Percentiles rank a stretch among this genome's conserved stretches.
Conservation (phyloP, 2,797 vertebrate genomes). For the Tiaroga cobitis region DNA sequence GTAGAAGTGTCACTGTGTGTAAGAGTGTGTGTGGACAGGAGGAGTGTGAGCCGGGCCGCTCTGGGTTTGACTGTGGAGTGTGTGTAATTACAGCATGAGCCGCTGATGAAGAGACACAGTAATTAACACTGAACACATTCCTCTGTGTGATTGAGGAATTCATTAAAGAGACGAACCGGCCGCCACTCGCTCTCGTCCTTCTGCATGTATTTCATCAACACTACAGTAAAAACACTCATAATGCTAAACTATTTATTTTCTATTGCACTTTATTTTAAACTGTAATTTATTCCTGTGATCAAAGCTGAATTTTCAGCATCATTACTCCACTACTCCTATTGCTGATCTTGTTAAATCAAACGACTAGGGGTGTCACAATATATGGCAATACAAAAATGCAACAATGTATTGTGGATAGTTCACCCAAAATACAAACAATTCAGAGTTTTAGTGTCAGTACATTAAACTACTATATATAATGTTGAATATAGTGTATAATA, state of each 20-base stretch:
- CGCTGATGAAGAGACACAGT: constrained; percentile 80
- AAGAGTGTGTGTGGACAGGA: too few relatives aligned
- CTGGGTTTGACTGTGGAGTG: constrained; percentile 71
- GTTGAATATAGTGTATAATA: too few relatives aligned
- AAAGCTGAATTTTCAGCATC: background rate
- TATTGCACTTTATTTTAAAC: background rate
- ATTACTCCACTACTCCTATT: background rate
- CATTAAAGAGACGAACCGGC: constrained; percentile 78
- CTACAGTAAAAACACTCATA: background rate
- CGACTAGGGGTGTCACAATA: too few relatives aligned
- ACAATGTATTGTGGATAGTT: too few relatives aligned
- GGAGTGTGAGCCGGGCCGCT: background rate
- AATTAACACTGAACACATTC: constrained; percentile 85
- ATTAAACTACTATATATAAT: too few relatives aligned
- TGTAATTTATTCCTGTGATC: background rate
- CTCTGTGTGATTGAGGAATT: constrained; percentile 81
- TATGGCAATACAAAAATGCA: too few relatives aligned
- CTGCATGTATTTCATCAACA: constrained; percentile 32
- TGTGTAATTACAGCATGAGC: constrained; percentile 86
- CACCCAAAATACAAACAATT: too few relatives aligned
- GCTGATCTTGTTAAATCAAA: too few relatives aligned
- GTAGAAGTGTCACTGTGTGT: too few relatives aligned
- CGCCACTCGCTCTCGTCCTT: constrained; percentile 67
- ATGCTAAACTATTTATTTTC: background rate
- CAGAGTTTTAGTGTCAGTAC: too few relatives aligned